Evolutionary conservation across 1,140 invertebrate species (phyloP).

Genomic region (Physella acuta): DNA sequence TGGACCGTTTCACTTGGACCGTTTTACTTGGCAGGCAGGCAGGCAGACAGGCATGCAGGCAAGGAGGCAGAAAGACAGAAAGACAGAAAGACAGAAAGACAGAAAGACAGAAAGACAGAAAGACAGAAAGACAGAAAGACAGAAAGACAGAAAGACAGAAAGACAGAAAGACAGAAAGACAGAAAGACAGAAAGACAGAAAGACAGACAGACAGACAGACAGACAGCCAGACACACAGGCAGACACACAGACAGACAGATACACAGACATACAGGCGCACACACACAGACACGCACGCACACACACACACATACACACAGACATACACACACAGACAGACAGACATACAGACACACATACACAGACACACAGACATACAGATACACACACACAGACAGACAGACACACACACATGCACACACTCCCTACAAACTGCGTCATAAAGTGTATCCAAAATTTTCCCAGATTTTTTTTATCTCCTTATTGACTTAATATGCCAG

Average conservation of each 20-base stretch:
- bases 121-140: neutral
- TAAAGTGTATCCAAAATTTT: neutral
- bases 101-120: conserved; percentile 13
- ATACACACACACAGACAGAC: neutral
- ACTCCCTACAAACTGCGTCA: neutral
- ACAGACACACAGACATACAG: conserved; percentile 4
- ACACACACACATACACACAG: too few relatives aligned
- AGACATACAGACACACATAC: conserved; percentile 2
- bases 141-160: neutral
- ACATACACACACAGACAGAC: too few relatives aligned
- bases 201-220: too few relatives aligned
- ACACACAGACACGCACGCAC: too few relatives aligned
- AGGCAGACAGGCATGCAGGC: neutral
- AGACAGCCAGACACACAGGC: too few relatives aligned
- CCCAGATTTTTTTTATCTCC: neutral
- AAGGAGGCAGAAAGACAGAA: neutral
- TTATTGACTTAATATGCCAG: neutral
- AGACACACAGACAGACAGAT: too few relatives aligned
- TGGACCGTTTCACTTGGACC: neutral
- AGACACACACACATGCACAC: neutral
- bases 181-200: conserved; percentile 4
- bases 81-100: conserved; percentile 8
- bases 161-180: neutral
- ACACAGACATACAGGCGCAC: too few relatives aligned
- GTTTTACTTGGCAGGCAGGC: neutral